Evolutionary conservation across 2,888 invertebrate species (phyloP), one percentile per base, ranked within the genome.

Genomic region (Scaptodrosophila latifasciaeformis): DNA sequence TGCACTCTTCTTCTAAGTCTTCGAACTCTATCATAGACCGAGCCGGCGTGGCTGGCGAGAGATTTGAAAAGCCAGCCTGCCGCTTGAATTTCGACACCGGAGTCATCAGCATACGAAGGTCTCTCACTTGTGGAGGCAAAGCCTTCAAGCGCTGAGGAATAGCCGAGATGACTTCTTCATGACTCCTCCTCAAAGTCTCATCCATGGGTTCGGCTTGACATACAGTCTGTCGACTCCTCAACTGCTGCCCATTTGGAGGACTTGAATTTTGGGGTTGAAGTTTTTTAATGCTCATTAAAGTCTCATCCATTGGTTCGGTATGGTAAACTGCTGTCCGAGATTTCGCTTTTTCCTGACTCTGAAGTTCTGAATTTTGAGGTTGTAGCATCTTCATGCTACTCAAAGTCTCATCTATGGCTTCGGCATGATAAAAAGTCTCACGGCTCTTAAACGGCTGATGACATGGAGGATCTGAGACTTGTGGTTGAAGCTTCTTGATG

Each of bases 1-100:
- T 55, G 35, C 62, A 63, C 40, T 59, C 21, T 30, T 53, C 44
- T 50, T 76, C 75, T 34, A 65, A 18, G 34, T 56, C 35, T 42
- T 70, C 75, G 46, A 70, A 78, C 43, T 78, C 77, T 18, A 67
- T 58, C 35, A 75, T 49, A 3, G 77, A 78, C 1, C 63, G 62
- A 12, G 67, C 66, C 1, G 77, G 77, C 1, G 77, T 77, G 1
- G 67, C 54, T 30, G 58, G 61, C 18, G 61, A 55, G 27, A 10
- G 43, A 15, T 45, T 57, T 21, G 39, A 15, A 50, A 40, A 24
- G 5, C 5, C 54, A 29, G n/a, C 52, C 19, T 18, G 57, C 15
- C 48, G 34, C 27, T 10, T 19, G 9, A 5, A 10, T 3, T 3
- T 29, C 15, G n/a, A 39, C 43, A 9, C 12, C 10, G 39, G 53